phyloP scores from a whole-genome alignment of 2,797 vertebrate genomes.

The Onychomys torridus region DNA sequence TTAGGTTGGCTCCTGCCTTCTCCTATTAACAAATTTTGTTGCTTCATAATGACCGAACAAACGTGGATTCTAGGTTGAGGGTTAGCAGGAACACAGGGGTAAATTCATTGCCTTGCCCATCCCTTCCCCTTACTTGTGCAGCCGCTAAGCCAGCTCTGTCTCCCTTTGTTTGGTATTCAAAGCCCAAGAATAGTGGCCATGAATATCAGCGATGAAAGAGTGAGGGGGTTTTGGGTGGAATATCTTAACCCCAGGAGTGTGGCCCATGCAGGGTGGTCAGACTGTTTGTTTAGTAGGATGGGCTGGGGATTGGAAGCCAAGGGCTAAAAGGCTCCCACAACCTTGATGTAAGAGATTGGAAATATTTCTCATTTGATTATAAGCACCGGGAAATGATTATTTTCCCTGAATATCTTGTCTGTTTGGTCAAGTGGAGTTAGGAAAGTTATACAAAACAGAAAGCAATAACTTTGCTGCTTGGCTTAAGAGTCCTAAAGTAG shows the following conservation, averaged over 20 bases:
- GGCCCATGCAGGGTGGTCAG: constrained; percentile 64
- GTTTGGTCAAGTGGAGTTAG: constrained; percentile 62
- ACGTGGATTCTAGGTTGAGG: not conserved
- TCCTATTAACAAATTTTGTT: constrained; percentile 34
- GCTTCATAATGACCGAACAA: not conserved
- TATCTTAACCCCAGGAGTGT: constrained; percentile 77
- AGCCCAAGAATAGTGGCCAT: constrained; percentile 71
- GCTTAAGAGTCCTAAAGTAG: not conserved
- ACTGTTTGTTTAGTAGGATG: constrained; percentile 62
- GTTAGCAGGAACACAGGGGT: not conserved
- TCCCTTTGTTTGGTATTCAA: constrained; percentile 80
- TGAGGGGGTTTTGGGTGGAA: constrained; percentile 69
- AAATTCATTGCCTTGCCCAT: not conserved
- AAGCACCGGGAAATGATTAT: not conserved
- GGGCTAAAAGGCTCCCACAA: not conserved
- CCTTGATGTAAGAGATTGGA: constrained; percentile 57
- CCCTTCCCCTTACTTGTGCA: not conserved
- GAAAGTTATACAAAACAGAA: not conserved
- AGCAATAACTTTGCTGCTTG: not conserved
- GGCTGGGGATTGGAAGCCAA: constrained; percentile 20
- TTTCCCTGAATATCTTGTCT: constrained; percentile 22
- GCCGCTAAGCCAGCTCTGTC: constrained; percentile 41
- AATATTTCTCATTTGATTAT: constrained; percentile 27
- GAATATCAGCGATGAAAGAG: constrained; percentile 76
- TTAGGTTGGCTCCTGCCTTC: not conserved